These are phyloP conservation scores for Danio albolineatus DNA, from an alignment of 2,797 vertebrate genomes.

Conservation along the genomic window DNA sequence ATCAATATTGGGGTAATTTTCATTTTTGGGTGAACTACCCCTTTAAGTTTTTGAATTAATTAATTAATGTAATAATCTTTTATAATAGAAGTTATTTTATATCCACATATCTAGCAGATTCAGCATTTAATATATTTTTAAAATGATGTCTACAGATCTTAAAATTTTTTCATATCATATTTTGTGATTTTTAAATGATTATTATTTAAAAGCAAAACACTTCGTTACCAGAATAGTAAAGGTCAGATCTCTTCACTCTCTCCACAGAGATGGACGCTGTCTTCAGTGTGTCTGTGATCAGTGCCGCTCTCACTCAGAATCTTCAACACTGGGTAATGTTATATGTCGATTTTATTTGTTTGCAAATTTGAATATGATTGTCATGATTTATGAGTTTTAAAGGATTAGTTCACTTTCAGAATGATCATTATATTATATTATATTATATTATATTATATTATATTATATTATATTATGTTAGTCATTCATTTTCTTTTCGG, in stretches of 20 bases:
- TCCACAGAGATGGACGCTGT: not conserved
- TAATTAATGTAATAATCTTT: not conserved
- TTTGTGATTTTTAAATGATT: not conserved
- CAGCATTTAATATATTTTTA: not conserved
- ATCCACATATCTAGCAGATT: not conserved
- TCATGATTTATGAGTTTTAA: not conserved
- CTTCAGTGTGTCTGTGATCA: not conserved
- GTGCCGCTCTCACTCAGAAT: not conserved
- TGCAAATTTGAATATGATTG: not conserved
- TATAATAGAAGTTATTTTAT: too few relatives aligned
- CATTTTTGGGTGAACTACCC: too few relatives aligned
- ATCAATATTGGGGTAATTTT: too few relatives aligned
- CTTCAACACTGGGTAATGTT: not conserved
- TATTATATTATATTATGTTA: too few relatives aligned
- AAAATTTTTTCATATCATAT: not conserved
- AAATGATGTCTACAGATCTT: not conserved
- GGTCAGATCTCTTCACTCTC: conserved; percentile 9
- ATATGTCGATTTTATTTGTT: not conserved
- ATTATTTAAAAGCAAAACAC: not conserved
- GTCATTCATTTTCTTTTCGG: too few relatives aligned
- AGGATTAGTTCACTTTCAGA: too few relatives aligned
- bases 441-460: too few relatives aligned
- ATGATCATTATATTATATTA: too few relatives aligned
- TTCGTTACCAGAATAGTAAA: not conserved
- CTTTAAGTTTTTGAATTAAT: not conserved